Percentiles rank a stretch among this genome's conserved stretches.
Evolutionary conservation across 35 echinoderm and acorn worm species (phyloP).

Genomic region (Ophioderma brevispina): DNA sequence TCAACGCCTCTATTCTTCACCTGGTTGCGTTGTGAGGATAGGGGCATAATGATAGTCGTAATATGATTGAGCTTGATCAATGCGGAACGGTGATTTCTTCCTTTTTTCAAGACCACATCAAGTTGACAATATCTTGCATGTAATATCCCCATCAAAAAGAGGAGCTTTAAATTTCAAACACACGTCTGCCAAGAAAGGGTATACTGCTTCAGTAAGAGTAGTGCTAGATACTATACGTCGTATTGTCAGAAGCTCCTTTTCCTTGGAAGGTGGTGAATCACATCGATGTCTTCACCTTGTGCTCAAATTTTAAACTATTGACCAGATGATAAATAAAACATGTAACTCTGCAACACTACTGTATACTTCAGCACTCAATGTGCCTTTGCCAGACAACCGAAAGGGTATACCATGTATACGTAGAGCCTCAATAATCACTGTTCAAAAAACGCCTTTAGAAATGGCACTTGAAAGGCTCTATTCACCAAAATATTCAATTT

Average conservation of each 20-base stretch:
- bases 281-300: background rate
- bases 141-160: background rate
- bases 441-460: background rate
- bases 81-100: background rate
- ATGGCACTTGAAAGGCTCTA: background rate
- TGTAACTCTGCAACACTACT: background rate
- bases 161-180: no score
- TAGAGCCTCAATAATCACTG: background rate
- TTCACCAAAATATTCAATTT: background rate
- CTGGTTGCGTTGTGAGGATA: background rate
- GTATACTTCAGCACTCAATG: background rate
- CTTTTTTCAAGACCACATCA: background rate
- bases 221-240: background rate
- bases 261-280: background rate
- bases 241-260: background rate
- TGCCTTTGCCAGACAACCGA: background rate
- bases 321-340: slow-evolving; percentile 12
- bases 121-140: background rate
- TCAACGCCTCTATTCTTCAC: background rate
- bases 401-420: background rate
- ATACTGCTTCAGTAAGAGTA: no score
- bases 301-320: background rate
- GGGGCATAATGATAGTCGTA: background rate
- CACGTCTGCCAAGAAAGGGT: no score
- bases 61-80: background rate